Conservation (phyloP, 2,797 vertebrate genomes). For the Alauda arvensis region DNA sequence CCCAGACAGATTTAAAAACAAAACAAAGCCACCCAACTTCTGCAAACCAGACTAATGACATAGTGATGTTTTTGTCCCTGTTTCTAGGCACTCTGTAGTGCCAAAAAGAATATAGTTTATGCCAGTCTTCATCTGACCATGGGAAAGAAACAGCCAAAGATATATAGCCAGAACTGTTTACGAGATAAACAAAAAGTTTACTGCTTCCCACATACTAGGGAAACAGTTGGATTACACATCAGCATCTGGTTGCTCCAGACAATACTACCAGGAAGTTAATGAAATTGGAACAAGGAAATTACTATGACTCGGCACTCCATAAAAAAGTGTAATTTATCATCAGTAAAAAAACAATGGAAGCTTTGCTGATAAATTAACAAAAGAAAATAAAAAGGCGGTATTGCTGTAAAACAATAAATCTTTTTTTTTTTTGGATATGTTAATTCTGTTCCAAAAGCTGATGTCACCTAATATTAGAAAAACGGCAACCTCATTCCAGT, state of each 20-base stretch:
- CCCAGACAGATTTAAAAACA: conserved; percentile 15
- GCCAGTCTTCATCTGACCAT: conserved; percentile 15
- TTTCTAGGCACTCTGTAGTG: background rate
- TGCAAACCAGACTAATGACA: conserved; percentile 30
- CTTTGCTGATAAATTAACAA: conserved; percentile 61
- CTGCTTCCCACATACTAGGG: conserved; percentile 71
- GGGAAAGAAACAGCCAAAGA: conserved; percentile 62
- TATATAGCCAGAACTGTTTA: conserved; percentile 58
- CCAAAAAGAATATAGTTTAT: background rate
- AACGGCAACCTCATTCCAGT: conserved; percentile 2
- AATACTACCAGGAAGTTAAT: conserved; percentile 76
- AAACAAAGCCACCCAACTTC: conserved; percentile 3
- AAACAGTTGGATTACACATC: conserved; percentile 73
- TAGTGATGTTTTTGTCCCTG: background rate
- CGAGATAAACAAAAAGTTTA: conserved; percentile 60
- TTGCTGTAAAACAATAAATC: conserved; percentile 38
- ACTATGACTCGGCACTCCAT: conserved; percentile 68
- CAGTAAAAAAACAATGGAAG: conserved; percentile 66
- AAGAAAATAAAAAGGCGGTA: conserved; percentile 45
- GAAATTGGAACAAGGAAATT: conserved; percentile 74
- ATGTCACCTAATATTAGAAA: conserved; percentile 53
- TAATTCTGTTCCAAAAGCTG: conserved; percentile 46
- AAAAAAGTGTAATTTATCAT: conserved; percentile 69
- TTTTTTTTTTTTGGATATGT: conserved; percentile 16
- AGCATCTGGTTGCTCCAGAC: conserved; percentile 68